These are phyloP conservation scores for Cataglyphis cursor DNA, from an alignment of 2,888 invertebrate genomes.

Conservation along the genomic window DNA sequence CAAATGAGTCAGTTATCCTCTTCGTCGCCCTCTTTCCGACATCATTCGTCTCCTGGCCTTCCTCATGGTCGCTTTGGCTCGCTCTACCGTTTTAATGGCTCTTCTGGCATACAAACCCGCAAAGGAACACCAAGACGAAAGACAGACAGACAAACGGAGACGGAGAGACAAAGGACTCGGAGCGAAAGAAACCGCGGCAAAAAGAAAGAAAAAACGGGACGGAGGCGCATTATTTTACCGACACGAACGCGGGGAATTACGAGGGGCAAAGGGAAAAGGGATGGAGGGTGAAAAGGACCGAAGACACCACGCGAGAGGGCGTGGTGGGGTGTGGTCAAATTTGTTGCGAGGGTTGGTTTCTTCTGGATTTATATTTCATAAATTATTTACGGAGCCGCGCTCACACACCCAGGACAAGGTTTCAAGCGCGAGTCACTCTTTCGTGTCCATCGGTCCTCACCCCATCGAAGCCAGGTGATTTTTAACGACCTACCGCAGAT, in stretches of 20 bases:
- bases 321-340: constrained; percentile 85
- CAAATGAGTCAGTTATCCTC: constrained; percentile 81
- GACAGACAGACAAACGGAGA: constrained; percentile 54
- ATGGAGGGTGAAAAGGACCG: constrained; percentile 50
- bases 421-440: constrained; percentile 66
- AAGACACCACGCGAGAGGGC: constrained; percentile 74
- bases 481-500: constrained; percentile 24
- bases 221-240: constrained; percentile 67
- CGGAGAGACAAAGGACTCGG: constrained; percentile 64
- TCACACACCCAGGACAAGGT: constrained; percentile 56
- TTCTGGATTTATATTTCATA: constrained; percentile 82
- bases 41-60: constrained; percentile 63
- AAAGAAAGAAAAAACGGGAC: constrained; percentile 40
- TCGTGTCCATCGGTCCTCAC: constrained; percentile 4
- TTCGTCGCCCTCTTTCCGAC: constrained; percentile 40
- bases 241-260: constrained; percentile 65
- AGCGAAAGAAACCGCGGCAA: constrained; percentile 58
- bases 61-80: constrained; percentile 56
- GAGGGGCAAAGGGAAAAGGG: constrained; percentile 15
- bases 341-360: constrained; percentile 82
- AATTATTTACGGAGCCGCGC: constrained; percentile 75
- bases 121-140: constrained; percentile 58
- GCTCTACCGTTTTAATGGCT: constrained; percentile 77
- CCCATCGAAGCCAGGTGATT: not conserved
- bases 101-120: constrained; percentile 56